These are phyloP conservation scores for Solenodon paradoxus DNA, from an alignment of 2,113 vertebrate species.

Conservation along the genomic window DNA sequence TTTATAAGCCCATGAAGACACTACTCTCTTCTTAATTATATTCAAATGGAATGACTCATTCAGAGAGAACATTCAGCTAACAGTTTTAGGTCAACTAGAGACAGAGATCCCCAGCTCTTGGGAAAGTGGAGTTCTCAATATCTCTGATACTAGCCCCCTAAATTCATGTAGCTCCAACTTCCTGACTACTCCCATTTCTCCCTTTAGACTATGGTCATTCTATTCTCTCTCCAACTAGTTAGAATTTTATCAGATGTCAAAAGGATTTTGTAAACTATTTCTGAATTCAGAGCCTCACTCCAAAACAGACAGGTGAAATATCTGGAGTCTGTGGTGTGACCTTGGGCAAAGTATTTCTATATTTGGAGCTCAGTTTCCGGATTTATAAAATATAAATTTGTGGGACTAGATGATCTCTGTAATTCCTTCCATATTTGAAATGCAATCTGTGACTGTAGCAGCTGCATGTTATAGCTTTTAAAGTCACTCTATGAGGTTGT, in stretches of 20 bases:
- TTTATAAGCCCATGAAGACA: background rate
- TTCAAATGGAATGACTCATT: background rate
- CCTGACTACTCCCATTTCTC: background rate
- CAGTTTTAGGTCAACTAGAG: background rate
- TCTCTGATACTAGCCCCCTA: background rate
- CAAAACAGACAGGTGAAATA: background rate
- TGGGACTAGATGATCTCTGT: background rate
- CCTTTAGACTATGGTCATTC: background rate
- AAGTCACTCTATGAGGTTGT: background rate
- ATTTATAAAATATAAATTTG: conserved; percentile 8
- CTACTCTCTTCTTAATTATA: background rate
- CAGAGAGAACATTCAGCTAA: background rate
- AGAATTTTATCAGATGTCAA: background rate
- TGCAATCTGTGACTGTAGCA: background rate
- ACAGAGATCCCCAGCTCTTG: background rate
- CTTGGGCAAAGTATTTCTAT: background rate
- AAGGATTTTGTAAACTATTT: background rate
- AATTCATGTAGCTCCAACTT: background rate
- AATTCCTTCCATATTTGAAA: background rate
- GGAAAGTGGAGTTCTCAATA: background rate
- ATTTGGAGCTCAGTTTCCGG: background rate
- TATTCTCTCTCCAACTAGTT: background rate
- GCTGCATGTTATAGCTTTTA: background rate
- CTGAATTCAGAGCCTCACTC: background rate
- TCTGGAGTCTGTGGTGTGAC: background rate